A percentile compares a stretch with the other conserved stretches of the same genome.
Conservation (phyloP, 1,140 invertebrate genomes). For the Zaprionus capensis region DNA sequence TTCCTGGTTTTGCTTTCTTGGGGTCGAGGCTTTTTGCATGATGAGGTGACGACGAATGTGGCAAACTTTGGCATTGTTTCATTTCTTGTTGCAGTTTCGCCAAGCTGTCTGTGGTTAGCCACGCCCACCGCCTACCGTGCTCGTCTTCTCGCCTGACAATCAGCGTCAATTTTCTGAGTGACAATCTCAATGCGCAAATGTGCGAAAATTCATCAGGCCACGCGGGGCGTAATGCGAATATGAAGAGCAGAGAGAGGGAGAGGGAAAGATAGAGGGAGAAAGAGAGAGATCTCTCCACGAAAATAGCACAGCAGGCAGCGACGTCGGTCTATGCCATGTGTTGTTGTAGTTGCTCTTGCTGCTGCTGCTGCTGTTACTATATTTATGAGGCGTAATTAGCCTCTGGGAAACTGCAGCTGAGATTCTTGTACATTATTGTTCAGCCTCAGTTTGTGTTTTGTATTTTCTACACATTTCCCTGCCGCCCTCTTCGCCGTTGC, state of each 20-base stretch:
- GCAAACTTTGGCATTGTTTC: conserved; percentile 41
- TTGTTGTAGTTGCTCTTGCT: conserved; percentile 9
- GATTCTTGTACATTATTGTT: conserved; percentile 15
- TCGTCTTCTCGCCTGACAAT: conserved; percentile 54
- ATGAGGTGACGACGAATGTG: conserved; percentile 68
- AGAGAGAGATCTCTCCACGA: conserved; percentile 17
- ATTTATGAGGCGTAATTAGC: conserved; percentile 60
- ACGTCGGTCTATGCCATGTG: conserved; percentile 22
- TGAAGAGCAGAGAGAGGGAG: not conserved
- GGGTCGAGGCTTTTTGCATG: conserved; percentile 62
- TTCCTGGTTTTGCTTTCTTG: conserved; percentile 58
- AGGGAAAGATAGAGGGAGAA: not conserved
- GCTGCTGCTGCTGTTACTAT: conserved; percentile 29
- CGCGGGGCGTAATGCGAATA: conserved; percentile 5
- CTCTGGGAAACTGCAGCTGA: conserved; percentile 42
- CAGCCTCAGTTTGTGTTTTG: not conserved
- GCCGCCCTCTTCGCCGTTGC: not conserved
- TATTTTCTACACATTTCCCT: no score
- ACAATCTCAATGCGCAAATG: conserved; percentile 57
- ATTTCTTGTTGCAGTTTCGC: conserved; percentile 49
- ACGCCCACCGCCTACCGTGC: not conserved
- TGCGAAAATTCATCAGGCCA: conserved; percentile 49
- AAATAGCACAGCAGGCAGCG: conserved; percentile 51
- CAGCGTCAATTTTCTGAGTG: conserved; percentile 39
- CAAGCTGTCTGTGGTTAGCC: conserved; percentile 53